These are phyloP conservation scores for Leistus spinibarbis DNA, from an alignment of 2,888 invertebrate genomes.

Conservation along the genomic window DNA sequence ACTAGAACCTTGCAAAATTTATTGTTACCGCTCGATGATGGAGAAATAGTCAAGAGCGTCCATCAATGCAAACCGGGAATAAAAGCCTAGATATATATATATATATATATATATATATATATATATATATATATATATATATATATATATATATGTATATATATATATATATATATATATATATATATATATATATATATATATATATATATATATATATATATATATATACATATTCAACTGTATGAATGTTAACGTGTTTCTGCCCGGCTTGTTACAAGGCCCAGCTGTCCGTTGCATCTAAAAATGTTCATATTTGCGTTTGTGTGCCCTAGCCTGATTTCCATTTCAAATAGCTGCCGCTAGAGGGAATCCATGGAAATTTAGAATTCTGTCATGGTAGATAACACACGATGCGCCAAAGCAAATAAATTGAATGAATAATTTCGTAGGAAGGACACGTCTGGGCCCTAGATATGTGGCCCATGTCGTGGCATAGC, in stretches of 20 bases:
- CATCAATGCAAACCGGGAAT: conserved; percentile 15
- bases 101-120: too few relatives aligned
- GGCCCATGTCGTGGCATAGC: neutral
- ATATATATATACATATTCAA: conserved; percentile 33
- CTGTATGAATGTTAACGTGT: conserved; percentile 34
- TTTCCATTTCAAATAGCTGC: conserved; percentile 32
- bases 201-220: too few relatives aligned
- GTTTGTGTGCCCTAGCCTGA: conserved; percentile 16
- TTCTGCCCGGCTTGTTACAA: conserved; percentile 27
- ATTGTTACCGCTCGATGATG: conserved; percentile 2
- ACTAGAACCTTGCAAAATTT: conserved; percentile 12
- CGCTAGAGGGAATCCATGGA: conserved; percentile 3
- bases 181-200: too few relatives aligned
- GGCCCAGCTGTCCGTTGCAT: conserved; percentile 25
- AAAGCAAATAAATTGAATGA: conserved; percentile 32
- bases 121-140: too few relatives aligned
- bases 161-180: too few relatives aligned
- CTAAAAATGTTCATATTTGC: conserved; percentile 32
- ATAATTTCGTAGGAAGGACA: conserved; percentile 26
- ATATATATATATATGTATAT: too few relatives aligned
- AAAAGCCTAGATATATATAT: too few relatives aligned
- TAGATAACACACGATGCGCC: conserved; percentile 26
- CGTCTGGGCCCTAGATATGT: neutral
- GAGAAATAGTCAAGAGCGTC: conserved; percentile 14
- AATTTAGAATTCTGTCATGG: conserved; percentile 24